Evolutionary conservation across 2,113 vertebrate genomes (phyloP).

Genomic region (Menura novaehollandiae): DNA sequence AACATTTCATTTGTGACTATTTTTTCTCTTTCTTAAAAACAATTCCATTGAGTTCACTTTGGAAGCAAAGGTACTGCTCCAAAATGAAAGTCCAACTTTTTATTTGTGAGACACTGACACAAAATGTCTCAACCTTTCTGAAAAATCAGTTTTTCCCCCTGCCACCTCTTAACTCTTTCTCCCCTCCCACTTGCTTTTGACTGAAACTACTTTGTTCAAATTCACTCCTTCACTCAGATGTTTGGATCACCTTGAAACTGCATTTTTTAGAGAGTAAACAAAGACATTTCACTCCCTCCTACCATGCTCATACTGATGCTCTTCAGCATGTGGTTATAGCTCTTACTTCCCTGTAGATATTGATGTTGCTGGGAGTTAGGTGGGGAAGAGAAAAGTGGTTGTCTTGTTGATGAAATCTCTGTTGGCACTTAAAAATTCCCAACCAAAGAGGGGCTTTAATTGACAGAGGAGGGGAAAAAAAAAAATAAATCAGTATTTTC

Average conservation of each 20-base stretch:
- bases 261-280: not conserved
- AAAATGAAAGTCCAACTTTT: not conserved
- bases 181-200: not conserved
- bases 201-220: conserved; percentile 2
- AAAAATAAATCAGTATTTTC: not conserved
- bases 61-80: not conserved
- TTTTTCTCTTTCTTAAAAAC: not conserved
- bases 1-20: not conserved
- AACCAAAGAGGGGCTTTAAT: not conserved
- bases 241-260: not conserved
- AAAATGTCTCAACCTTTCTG: not conserved
- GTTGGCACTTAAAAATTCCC: not conserved
- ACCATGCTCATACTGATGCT: not conserved
- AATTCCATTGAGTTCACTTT: not conserved
- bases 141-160: not conserved
- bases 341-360: not conserved
- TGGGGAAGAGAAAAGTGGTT: not conserved
- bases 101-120: not conserved
- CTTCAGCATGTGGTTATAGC: not conserved
- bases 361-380: not conserved
- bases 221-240: not conserved
- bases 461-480: not conserved
- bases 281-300: not conserved
- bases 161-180: not conserved
- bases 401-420: not conserved